Evolutionary conservation across 2,113 vertebrate species (phyloP), one percentile per base, ranked within the genome.

Genomic region (Dipodomys ordii): DNA sequence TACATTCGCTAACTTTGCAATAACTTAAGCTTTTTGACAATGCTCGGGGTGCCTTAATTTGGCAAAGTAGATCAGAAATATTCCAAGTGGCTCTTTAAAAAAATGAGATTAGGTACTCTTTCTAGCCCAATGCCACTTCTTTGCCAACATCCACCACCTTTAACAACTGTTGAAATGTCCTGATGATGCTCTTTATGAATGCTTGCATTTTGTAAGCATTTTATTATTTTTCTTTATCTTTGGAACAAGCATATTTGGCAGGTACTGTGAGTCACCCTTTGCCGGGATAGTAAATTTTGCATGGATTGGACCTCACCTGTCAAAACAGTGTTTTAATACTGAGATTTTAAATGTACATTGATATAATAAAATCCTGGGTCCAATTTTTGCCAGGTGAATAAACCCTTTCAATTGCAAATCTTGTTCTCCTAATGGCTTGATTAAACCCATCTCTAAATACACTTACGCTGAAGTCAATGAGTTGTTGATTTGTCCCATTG

Each of bases 321-420:
- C 65, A 79, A 89, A 72, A 92, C 35, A n/a, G 25, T 65, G 35
- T 80, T 89, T 92, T 85, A 72, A 39, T 79, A 82, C 27, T 15
- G 32, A 60, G 28, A 67, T 12, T 44, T 30, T 92, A 86, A 77
- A 39, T 25, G 0, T 82, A 72, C 13, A 49, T 4, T 85, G 28
- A 88, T 19, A 83, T 90, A 44, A 86, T 80, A 92, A 76, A 87
- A 90, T 79, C 25, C 18, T 87, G 57, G 15, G 74, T 79, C 28
- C 28, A 62, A 83, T 83, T 95, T 57, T 88, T 94, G 53, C 87
- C 71, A 92, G 65, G 83, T 82, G 39, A 90, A 67, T 76, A 79
- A 89, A 78, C 82, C 91, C 87, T 93, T 89, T 94, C 65, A 92
- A 80, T 67, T 32, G 12, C 35, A 95, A 93, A 68, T 53, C 76